Evolutionary conservation across 2,888 invertebrate genomes (phyloP).

Genomic region (Teleiodes luculella): DNA sequence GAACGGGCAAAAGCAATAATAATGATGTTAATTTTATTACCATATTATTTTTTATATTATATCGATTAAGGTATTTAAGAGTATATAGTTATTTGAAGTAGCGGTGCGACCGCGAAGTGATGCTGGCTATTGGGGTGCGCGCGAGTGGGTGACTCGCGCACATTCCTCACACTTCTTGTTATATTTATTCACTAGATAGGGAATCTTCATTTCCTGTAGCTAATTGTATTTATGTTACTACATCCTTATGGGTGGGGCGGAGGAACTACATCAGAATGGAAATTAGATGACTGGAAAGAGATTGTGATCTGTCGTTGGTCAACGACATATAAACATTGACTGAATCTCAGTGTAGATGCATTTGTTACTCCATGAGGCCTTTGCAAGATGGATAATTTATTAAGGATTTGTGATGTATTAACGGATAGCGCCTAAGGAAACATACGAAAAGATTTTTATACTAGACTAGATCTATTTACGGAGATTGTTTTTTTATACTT

Average conservation of each 20-base stretch:
- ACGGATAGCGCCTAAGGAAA: constrained; percentile 80
- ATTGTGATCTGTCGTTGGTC: constrained; percentile 79
- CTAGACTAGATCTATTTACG: constrained; percentile 79
- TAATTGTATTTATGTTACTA: constrained; percentile 75
- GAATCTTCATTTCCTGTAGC: constrained; percentile 77
- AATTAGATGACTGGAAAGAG: constrained; percentile 74
- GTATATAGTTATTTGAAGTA: constrained; percentile 64
- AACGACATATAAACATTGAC: constrained; percentile 79
- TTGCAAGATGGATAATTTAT: constrained; percentile 77
- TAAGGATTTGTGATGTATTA: constrained; percentile 79
- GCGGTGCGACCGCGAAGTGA: constrained; percentile 76
- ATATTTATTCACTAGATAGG: constrained; percentile 78
- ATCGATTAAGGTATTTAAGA: constrained; percentile 72
- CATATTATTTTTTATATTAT: constrained; percentile 78
- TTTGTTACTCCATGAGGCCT: constrained; percentile 79
- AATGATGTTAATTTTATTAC: constrained; percentile 79
- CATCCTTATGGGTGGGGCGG: constrained; percentile 73
- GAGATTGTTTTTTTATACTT: constrained; percentile 80
- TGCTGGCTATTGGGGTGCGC: constrained; percentile 67
- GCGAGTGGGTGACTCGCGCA: constrained; percentile 10
- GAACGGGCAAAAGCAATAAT: constrained; percentile 80
- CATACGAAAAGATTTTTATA: constrained; percentile 80
- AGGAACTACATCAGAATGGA: constrained; percentile 69
- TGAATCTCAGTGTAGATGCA: constrained; percentile 80
- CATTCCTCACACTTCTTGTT: constrained; percentile 55